phyloP scores from a whole-genome alignment of 23 tunicate species.

The Trididemnum miniatum region DNA sequence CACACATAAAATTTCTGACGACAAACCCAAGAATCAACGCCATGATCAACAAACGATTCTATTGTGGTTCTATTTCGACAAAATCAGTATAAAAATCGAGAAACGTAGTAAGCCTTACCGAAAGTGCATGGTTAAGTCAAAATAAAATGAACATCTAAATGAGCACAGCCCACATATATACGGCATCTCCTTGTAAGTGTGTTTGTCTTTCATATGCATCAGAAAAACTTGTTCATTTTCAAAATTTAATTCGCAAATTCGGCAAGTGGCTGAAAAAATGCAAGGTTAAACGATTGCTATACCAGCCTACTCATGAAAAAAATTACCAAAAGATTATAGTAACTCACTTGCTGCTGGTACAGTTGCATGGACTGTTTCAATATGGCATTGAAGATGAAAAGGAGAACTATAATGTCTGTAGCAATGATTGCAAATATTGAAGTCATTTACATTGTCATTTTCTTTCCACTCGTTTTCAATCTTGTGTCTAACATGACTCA shows the following conservation, averaged over 20 bases:
- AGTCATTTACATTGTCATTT: slow-evolving; percentile 44
- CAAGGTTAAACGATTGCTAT: background rate
- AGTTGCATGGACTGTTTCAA: slow-evolving; percentile 78
- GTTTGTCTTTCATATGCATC: slow-evolving; percentile 69
- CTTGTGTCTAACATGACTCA: slow-evolving; percentile 89
- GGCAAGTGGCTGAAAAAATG: slow-evolving; percentile 55
- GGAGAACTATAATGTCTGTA: slow-evolving; percentile 70
- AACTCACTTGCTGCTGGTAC: slow-evolving; percentile 81
- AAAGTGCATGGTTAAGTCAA: slow-evolving; percentile 62
- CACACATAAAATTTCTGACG: too few species aligned
- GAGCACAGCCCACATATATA: slow-evolving; percentile 72
- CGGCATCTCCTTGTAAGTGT: slow-evolving; percentile 73
- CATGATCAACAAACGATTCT: too few species aligned
- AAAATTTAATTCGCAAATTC: slow-evolving; percentile 75
- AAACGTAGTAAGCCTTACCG: slow-evolving; percentile 33
- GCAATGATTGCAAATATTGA: slow-evolving; percentile 78
- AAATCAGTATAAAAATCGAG: too few species aligned
- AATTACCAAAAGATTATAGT: too few species aligned
- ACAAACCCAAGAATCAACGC: too few species aligned
- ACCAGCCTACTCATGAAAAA: background rate
- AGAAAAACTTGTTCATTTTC: slow-evolving; percentile 53
- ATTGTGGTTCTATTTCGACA: too few species aligned
- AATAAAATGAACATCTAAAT: slow-evolving; percentile 60
- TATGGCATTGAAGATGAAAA: slow-evolving; percentile 78
- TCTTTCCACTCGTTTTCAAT: slow-evolving; percentile 67